These are phyloP conservation scores for Adoxophyes honmai DNA, from an alignment of 1,140 invertebrate genomes.

Conservation along the genomic window DNA sequence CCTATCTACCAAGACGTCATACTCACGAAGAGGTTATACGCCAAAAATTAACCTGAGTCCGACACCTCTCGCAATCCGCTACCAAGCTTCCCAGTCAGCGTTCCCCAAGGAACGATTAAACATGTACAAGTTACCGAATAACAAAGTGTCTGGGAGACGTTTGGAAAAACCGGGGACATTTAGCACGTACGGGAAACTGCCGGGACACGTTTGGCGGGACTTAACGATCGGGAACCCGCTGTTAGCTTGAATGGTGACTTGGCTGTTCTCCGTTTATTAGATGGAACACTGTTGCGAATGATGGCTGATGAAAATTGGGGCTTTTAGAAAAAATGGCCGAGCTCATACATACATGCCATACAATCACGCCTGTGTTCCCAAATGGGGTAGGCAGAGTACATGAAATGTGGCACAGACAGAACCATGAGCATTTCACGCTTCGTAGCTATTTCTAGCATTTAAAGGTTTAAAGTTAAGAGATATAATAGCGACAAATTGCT, in stretches of 20 bases:
- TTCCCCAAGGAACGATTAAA: conserved; percentile 68
- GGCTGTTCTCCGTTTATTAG: conserved; percentile 10
- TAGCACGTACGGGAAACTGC: conserved; percentile 67
- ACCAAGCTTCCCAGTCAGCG: conserved; percentile 25
- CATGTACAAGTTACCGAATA: conserved; percentile 72
- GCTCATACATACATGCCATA: too few relatives aligned
- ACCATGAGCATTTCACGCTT: too few relatives aligned
- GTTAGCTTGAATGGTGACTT: conserved; percentile 22
- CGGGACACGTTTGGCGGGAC: conserved; percentile 60
- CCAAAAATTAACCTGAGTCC: too few relatives aligned
- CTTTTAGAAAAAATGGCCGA: background rate
- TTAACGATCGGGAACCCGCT: conserved; percentile 40
- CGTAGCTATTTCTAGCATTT: too few relatives aligned
- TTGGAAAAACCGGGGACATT: conserved; percentile 55
- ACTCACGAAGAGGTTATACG: too few relatives aligned
- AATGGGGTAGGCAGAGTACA: too few relatives aligned
- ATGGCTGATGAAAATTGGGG: background rate
- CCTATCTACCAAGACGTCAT: too few relatives aligned
- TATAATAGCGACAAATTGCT: too few relatives aligned
- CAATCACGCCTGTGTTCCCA: too few relatives aligned
- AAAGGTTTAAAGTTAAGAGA: too few relatives aligned
- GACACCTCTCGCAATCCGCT: background rate
- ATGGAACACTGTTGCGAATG: conserved; percentile 3
- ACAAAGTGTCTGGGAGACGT: conserved; percentile 57
- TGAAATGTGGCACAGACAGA: too few relatives aligned